Conservation (phyloP, 2,888 invertebrate genomes). For the Pachymerium ferrugineum region DNA sequence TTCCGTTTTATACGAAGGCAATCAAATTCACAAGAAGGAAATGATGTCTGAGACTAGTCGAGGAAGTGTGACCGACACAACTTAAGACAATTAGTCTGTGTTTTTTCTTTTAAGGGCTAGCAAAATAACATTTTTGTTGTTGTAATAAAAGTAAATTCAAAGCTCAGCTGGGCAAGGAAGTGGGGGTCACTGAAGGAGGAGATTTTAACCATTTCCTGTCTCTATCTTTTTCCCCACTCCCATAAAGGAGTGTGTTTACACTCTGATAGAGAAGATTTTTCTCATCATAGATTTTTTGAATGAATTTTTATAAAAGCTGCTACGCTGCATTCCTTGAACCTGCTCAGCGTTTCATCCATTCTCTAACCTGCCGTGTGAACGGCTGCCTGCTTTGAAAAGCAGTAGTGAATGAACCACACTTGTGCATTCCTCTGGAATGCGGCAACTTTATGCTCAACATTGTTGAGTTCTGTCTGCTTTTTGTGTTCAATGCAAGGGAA, state of each 20-base stretch:
- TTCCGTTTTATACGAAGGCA: background rate
- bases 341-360: conserved; percentile 9
- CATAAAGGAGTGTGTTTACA: background rate
- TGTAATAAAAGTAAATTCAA: no score
- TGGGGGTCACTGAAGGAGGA: conserved; percentile 19
- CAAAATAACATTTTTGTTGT: no score
- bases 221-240: background rate
- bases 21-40: conserved; percentile 9
- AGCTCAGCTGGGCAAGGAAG: conserved; percentile 12
- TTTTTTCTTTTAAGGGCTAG: background rate
- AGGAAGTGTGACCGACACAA: conserved; percentile 21
- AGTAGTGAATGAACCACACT: conserved; percentile 27
- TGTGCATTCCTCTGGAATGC: conserved; percentile 27
- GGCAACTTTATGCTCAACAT: conserved; percentile 25
- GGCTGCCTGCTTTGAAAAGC: conserved; percentile 24
- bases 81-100: background rate
- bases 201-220: conserved; percentile 14
- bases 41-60: conserved; percentile 11
- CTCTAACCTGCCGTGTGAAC: conserved; percentile 23
- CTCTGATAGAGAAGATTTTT: no score
- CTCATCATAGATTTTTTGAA: background rate
- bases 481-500: conserved; percentile 14
- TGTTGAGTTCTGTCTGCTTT: conserved; percentile 11
- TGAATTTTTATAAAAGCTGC: conserved; percentile 12
- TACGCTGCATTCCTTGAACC: conserved; percentile 12